Evolutionary conservation across 2,797 vertebrate species (phyloP), one percentile per base, ranked within the genome.

Genomic region (Xyrichtys novacula): DNA sequence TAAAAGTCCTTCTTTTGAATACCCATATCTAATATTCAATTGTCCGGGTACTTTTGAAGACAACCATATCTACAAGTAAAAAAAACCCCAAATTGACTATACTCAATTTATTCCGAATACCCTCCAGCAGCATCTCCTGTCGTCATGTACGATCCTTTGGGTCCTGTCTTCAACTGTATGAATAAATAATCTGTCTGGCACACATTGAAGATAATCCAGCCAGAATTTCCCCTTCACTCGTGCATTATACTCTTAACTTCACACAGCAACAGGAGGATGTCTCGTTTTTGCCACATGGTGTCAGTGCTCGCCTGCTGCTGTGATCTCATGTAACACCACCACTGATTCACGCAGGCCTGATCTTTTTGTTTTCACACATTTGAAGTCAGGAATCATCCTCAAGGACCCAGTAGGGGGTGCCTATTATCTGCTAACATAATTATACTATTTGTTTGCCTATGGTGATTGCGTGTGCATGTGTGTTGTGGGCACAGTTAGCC

Each of bases 361-460:
- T 84, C 65, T 69, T 69, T 60, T 58, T 69, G 23, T 66, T 82
- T 76, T 48, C 32, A 63, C 55, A 66, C 72, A 60, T 57, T 65
- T 79, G 28, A 83, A 76, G 74, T 83, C 68, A 63, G 71, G 28
- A 71, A 12, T 1, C 12, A 62, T 60, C 69, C 61, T 81, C 11
- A 1, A 31, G 42, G 42, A 66, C 70, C 67, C 85, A 73, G 72
- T 77, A 87, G 83, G 83, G 67, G 78, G 81, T 53, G 85, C 46
- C 63, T 80, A 68, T 85, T 90, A 83, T 85, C 83, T 80, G 71
- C 77, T 66, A 66, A 84, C 79, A 76, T 79, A 83, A 89, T 88
- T 80, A 86, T 62, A 83, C 34, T 81, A 74, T 77, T 78, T 84
- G 73, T 80, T 78, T 76, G 73, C 32, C 34, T 55, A 65, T 40